A percentile compares a stretch with the other conserved stretches of the same genome.
phyloP scores from a whole-genome alignment of 2,113 vertebrate species.

The Tiliqua scincoides region DNA sequence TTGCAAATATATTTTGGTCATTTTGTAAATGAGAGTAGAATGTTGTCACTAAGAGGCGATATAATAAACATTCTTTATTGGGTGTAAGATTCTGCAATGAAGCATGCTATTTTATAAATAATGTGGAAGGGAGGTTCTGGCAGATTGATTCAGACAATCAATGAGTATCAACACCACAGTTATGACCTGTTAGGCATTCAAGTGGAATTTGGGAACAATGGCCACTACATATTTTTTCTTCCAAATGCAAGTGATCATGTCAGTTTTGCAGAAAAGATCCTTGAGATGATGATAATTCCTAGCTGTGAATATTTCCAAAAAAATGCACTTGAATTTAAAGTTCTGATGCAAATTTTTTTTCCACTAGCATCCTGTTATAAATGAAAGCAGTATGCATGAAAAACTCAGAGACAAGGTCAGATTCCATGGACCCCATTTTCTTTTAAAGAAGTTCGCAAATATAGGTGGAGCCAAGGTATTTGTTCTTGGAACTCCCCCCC shows the following conservation, averaged over 20 bases:
- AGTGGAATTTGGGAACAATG: not conserved
- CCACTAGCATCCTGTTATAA: not conserved
- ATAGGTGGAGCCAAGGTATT: no score
- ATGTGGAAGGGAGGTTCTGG: not conserved
- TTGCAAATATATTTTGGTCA: not conserved
- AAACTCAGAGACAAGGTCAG: not conserved
- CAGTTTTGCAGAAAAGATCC: not conserved
- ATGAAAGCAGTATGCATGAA: not conserved
- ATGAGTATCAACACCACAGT: not conserved
- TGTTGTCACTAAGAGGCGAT: no score
- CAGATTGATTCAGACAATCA: not conserved
- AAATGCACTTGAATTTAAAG: not conserved
- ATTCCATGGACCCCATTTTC: not conserved
- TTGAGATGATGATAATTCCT: not conserved
- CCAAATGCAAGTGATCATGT: not conserved
- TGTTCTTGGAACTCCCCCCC: no score
- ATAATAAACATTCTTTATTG: not conserved
- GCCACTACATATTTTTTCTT: not conserved
- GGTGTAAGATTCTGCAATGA: not conserved
- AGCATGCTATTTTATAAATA: not conserved
- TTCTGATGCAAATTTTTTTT: not conserved
- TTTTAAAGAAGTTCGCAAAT: no score
- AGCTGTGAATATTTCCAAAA: not conserved
- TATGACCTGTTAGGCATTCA: not conserved
- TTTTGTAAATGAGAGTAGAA: not conserved